Evolutionary conservation across 1,140 invertebrate species (phyloP), one percentile per base, ranked within the genome.

Genomic region (Trichonephila clavipes): DNA sequence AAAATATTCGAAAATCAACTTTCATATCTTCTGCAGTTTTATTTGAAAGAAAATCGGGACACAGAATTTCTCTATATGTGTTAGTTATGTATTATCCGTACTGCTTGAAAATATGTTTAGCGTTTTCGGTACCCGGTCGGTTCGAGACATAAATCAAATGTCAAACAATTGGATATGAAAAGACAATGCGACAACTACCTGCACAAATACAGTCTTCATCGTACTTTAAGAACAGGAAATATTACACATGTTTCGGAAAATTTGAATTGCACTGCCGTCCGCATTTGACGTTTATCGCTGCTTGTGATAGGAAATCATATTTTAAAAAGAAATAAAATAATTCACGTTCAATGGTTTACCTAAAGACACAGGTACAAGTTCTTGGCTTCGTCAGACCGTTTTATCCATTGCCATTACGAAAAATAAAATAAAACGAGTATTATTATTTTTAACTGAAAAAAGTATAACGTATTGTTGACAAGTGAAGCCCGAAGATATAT

Each of bases 131-230:
- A 58, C 19, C 51, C 88, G 51, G 28, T 40, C 88, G 21, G 44
- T 89, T 89, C 18, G 19, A 16, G 2, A 44, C 51, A 59, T 89
- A 89, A 89, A 89, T 89, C 88, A 72, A n/a, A 28, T 72, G 88
- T 58, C 62, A 59, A 69, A 89, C 88, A 89, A 89, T 89, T 89
- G 88, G 88, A 89, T 89, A 89, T 89, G 10, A 89, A 77, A 89
- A 89, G 66, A 89, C 88, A 89, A 89, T 89, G 66, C 88, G 58
- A 62, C 86, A 64, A 88, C 62, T 88, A 40, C 62, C 59, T 66
- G 34, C 86, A 66, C 12, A 28, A 51, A 24, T 21, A 16, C 86
- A 59, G 82, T n/a, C 58, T 58, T 85, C 44, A 59, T 58, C 82
- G 44, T 85, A 85, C 58, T 21, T 85, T 59, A 12, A 40, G 14